phyloP scores from a whole-genome alignment of 2,797 vertebrate species.

The Siniperca obscura region DNA sequence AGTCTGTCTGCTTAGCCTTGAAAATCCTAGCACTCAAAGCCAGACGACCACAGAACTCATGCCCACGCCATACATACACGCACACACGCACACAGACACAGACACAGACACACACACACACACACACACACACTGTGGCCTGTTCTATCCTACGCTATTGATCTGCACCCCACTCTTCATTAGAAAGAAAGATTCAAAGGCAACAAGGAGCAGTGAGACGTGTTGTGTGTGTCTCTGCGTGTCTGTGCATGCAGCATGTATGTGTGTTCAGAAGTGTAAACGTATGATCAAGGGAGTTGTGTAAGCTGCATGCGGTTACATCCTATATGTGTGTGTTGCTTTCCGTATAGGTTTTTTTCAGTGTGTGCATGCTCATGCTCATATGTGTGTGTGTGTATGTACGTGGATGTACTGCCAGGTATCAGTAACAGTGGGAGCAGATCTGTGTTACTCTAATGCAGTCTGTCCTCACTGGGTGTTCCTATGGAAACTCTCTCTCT shows the following conservation, averaged over 20 bases:
- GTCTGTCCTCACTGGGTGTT: conserved; percentile 82
- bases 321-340: conserved; percentile 45
- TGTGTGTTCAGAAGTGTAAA: conserved; percentile 62
- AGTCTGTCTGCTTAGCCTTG: conserved; percentile 73
- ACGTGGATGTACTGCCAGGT: conserved; percentile 69
- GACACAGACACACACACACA: conserved; percentile 48
- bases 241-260: conserved; percentile 20
- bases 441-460: conserved; percentile 80
- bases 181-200: conserved; percentile 82
- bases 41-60: conserved; percentile 80
- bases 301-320: conserved; percentile 65
- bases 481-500: conserved; percentile 85
- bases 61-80: conserved; percentile 69
- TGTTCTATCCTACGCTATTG: conserved; percentile 81
- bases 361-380: conserved; percentile 15
- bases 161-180: conserved; percentile 84
- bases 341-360: conserved; percentile 26
- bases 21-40: conserved; percentile 78
- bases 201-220: conserved; percentile 71
- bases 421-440: conserved; percentile 78
- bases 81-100: conserved; percentile 52
- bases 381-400: conserved; percentile 24
- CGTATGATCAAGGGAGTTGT: conserved; percentile 74
- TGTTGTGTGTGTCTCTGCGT: conserved; percentile 35
- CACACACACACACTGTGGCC: conserved; percentile 55